A percentile compares a stretch with the other conserved stretches of the same genome.
Evolutionary conservation across 2,797 vertebrate genomes (phyloP).

Genomic region (Acanthiza pusilla): DNA sequence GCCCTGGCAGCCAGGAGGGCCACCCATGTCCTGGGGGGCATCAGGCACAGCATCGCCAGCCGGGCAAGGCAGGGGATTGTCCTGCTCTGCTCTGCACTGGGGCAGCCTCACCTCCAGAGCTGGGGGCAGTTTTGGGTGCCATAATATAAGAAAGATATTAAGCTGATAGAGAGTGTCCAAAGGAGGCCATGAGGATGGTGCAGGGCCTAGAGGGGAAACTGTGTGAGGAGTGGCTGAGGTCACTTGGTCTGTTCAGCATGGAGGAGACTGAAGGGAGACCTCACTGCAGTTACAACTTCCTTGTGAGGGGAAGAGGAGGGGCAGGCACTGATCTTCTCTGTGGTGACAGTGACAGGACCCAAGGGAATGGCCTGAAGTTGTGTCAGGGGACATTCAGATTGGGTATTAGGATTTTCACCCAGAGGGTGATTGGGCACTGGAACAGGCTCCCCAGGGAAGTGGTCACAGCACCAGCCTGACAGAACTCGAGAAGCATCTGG

Average conservation of each 20-base stretch:
- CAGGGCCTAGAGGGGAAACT: fast-evolving
- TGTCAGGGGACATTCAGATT: not conserved
- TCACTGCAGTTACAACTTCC: not conserved
- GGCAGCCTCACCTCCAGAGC: not conserved
- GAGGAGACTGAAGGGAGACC: not conserved
- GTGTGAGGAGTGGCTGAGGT: fast-evolving
- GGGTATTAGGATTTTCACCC: not conserved
- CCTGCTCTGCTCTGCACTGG: not conserved
- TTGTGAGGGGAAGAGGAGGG: fast-evolving
- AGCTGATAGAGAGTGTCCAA: not conserved
- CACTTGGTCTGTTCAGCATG: not conserved
- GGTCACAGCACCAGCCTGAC: not conserved
- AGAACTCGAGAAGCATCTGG: not conserved
- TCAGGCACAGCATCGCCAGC: not conserved
- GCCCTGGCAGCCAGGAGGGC: not conserved
- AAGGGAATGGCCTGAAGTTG: not conserved
- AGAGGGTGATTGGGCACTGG: not conserved
- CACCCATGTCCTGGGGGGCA: fast-evolving
- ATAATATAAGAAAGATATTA: fast-evolving
- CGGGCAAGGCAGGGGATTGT: not conserved
- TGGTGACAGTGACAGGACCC: not conserved
- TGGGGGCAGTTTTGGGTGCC: not conserved
- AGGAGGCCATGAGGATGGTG: not conserved
- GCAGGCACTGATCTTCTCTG: not conserved
- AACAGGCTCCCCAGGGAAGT: not conserved